Base-by-base conservation (phyloP, 2,888 invertebrate genomes). In the Chrysolina haemoptera region DNA sequence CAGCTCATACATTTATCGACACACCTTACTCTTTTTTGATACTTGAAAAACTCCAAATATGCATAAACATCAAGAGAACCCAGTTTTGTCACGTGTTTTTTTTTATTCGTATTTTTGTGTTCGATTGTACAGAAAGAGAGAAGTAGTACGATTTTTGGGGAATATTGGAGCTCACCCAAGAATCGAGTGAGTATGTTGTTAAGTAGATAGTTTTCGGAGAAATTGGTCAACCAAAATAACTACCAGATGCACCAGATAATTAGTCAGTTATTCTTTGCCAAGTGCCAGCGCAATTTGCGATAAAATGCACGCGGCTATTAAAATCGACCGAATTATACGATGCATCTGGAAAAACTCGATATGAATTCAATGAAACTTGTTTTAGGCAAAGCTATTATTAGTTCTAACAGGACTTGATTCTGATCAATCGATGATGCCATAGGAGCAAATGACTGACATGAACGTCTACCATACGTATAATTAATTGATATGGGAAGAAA, bases 171-270 rank as follows among this genome's bases (percentile, higher is more conserved):
- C 27, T n/a, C 59, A 59, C n/a, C 59, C 59, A 59, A 59, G 27
- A 27, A 16, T 12, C 18, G n/a, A 18, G 59, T 14, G 35, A 14
- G 22, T 16, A 27, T 27, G 35, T 59, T n/a, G 20, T 18, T 27
- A 27, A 59, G 59, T 59, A 59, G 59, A 35, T 59, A 59, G 59
- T 59, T 59, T 59, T 59, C 59, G 27, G 66, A 48, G 50, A 67
- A 71, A 71, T 66, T 71, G 71, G 71, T 71, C 71, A 71, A 71
- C 71, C 62, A 62, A 71, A 71, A 71, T 71, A 71, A 46, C 71
- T 67, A 62, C 66, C 71, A 71, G 67, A 71, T 71, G 67, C 71
- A 62, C 43, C 70, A 53, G 8, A 40, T 53, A 22, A 70, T 63
- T 70, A 70, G 63, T 70, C 70, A 64, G 59, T 27, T 59, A 59